These are phyloP conservation scores for Apodemia mormo DNA, from an alignment of 2,888 invertebrate species.

Conservation along the genomic window DNA sequence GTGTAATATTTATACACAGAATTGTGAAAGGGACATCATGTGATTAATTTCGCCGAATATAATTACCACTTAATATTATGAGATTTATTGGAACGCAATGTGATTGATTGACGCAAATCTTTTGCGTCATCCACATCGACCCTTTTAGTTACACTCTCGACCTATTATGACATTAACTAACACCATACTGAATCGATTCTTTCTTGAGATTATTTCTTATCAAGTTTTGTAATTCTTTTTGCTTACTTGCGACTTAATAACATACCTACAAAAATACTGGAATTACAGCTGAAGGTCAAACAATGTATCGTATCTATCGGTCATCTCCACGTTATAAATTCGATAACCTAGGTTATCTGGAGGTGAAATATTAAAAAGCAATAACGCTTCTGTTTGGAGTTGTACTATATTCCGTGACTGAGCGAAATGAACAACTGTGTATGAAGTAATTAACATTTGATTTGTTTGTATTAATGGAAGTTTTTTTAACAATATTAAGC, in stretches of 20 bases:
- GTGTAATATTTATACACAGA: too few relatives aligned
- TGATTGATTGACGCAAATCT: conserved; percentile 4
- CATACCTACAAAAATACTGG: background rate
- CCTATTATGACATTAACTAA: conserved; percentile 8
- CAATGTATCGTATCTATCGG: conserved; percentile 31
- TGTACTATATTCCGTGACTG: background rate
- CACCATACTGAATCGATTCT: conserved; percentile 8
- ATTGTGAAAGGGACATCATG: background rate
- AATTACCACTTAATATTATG: background rate
- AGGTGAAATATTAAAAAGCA: conserved; percentile 20
- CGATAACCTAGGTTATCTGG: conserved; percentile 29
- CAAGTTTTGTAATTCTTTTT: background rate
- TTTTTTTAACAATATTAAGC: background rate
- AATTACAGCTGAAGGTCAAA: conserved; percentile 23
- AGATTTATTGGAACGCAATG: background rate
- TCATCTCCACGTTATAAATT: conserved; percentile 26
- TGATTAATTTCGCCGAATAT: background rate
- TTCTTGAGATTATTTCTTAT: background rate
- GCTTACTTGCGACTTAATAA: background rate
- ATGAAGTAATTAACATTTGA: conserved; percentile 6
- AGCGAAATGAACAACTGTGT: background rate
- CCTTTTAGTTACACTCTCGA: background rate
- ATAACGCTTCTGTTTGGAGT: background rate
- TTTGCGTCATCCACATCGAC: conserved; percentile 4
- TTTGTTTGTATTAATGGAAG: background rate